Conservation (phyloP, 1,140 invertebrate genomes). For the Heliconius hermathena region DNA sequence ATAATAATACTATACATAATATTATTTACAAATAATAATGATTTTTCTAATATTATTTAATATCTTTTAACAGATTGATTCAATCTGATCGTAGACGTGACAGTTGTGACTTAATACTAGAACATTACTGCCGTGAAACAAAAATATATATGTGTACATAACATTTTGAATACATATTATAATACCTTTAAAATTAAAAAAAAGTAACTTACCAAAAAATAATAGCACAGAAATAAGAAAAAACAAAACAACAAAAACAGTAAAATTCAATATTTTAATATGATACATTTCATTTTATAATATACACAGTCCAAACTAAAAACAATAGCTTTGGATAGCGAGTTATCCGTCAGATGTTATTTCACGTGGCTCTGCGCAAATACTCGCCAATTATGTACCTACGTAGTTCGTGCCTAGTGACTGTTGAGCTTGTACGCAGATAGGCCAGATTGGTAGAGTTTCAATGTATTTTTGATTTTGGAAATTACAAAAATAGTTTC, state of each 20-base stretch:
- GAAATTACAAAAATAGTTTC: too few species aligned
- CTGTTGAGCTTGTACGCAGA: not conserved
- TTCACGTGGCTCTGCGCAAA: constrained; percentile 48
- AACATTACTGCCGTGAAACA: too few species aligned
- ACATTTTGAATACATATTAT: too few species aligned
- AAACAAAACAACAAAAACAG: not conserved
- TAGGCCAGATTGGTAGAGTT: not conserved
- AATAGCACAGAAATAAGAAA: not conserved
- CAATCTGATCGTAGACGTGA: too few species aligned
- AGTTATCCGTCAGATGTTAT: constrained; percentile 49
- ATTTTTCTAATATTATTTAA: too few species aligned
- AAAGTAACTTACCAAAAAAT: not conserved
- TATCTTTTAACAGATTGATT: too few species aligned
- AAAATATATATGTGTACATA: too few species aligned
- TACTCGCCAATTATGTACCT: constrained; percentile 30
- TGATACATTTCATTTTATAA: constrained; percentile 20
- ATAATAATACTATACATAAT: too few species aligned
- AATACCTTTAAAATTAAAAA: too few species aligned
- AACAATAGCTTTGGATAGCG: constrained; percentile 42
- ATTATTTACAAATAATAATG: too few species aligned
- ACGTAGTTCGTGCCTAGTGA: not conserved
- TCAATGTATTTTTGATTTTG: not conserved
- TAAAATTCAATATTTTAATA: not conserved
- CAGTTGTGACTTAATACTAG: too few species aligned
- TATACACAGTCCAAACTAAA: constrained; percentile 43